Conservation (phyloP, 2,888 invertebrate genomes). For the Drosophila subsilvestris region DNA sequence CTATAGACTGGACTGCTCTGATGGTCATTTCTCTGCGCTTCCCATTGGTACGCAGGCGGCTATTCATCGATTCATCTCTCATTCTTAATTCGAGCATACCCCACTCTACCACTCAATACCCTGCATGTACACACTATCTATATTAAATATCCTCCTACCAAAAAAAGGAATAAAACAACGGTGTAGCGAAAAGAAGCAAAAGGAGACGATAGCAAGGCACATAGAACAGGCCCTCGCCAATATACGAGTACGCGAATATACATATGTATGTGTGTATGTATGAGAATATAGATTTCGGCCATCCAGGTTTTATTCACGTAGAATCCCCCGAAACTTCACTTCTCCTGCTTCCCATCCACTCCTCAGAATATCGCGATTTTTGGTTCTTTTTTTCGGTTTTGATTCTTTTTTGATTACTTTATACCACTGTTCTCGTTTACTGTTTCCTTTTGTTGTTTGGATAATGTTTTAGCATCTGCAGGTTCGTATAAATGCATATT, state of each 20-base stretch:
- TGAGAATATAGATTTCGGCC: not conserved
- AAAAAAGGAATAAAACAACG: conserved; percentile 25
- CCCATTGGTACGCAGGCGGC: conserved; percentile 5
- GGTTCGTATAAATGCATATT: conserved; percentile 63
- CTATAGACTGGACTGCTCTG: conserved; percentile 12
- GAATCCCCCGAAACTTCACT: conserved; percentile 1
- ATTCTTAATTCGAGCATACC: no score
- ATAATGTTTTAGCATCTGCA: conserved; percentile 37
- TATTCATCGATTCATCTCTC: conserved; percentile 11
- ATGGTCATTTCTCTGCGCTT: not conserved
- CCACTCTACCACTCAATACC: conserved; percentile 5
- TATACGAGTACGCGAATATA: no score
- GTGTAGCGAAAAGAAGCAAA: conserved; percentile 16
- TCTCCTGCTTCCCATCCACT: not conserved
- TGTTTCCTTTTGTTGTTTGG: conserved; percentile 28
- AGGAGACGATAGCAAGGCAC: conserved; percentile 43
- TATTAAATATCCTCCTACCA: conserved; percentile 11
- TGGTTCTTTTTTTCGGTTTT: conserved; percentile 30
- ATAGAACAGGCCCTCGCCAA: conserved; percentile 23
- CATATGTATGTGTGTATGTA: no score
- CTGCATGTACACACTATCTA: not conserved
- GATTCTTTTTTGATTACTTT: conserved; percentile 24
- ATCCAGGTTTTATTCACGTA: conserved; percentile 45
- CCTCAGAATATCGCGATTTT: conserved; percentile 17
- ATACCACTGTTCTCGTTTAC: conserved; percentile 12